A percentile compares a stretch with the other conserved stretches of the same genome.
These are phyloP conservation scores for Syrista parreyssii DNA, from an alignment of 2,888 invertebrate species.

Conservation along the genomic window DNA sequence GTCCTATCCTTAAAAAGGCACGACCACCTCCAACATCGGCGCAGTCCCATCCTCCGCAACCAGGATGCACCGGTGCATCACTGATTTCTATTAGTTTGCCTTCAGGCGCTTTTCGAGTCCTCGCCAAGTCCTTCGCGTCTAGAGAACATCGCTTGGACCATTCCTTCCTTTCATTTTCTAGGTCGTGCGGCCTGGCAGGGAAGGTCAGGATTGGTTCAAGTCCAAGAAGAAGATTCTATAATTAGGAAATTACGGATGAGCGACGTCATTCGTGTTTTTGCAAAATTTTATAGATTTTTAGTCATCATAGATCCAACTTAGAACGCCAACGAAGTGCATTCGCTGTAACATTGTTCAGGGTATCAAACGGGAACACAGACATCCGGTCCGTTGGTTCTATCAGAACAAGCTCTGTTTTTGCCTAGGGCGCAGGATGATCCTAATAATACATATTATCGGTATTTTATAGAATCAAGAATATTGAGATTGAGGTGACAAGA, in stretches of 20 bases:
- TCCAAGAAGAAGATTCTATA: conserved; percentile 42
- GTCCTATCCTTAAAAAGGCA: conserved; percentile 42
- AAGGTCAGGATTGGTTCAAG: conserved; percentile 64
- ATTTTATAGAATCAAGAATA: neutral
- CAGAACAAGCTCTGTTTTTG: neutral
- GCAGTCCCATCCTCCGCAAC: neutral
- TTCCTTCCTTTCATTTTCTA: conserved; percentile 46
- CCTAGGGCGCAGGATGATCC: neutral
- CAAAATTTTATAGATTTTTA: neutral
- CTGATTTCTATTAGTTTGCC: neutral
- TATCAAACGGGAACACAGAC: neutral
- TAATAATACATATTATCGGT: neutral
- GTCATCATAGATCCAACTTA: neutral
- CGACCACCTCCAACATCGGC: neutral
- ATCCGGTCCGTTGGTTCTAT: neutral
- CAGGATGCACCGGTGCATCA: neutral
- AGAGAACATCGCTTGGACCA: neutral
- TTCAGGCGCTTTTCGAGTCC: neutral
- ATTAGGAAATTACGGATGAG: neutral
- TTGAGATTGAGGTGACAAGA: neutral
- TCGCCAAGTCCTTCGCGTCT: neutral
- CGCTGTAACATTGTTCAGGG: neutral
- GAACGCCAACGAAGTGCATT: neutral
- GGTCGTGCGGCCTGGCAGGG: conserved; percentile 57
- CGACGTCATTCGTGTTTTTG: neutral